These are phyloP conservation scores for Drosophila sordidula DNA, from an alignment of 2,888 invertebrate species.

Conservation along the genomic window DNA sequence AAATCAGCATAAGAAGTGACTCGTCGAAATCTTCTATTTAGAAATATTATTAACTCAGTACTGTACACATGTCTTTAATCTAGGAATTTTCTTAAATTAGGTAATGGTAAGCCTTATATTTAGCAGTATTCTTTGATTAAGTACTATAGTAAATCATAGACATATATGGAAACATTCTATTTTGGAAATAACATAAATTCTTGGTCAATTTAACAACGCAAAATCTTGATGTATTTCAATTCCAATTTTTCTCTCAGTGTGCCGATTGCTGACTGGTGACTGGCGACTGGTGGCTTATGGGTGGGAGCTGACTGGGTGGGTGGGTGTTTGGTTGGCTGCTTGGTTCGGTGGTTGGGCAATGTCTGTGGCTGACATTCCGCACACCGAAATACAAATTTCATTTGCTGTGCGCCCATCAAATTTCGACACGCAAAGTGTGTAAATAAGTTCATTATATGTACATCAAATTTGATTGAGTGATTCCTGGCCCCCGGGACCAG, in stretches of 20 bases:
- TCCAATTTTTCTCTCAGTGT: not conserved
- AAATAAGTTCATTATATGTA: conserved; percentile 69
- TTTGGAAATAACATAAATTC: too few species aligned
- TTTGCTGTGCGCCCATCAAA: conserved; percentile 74
- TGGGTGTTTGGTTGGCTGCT: not conserved
- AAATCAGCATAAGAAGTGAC: too few species aligned
- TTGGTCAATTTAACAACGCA: too few species aligned
- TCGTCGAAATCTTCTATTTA: too few species aligned
- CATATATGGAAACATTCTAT: too few species aligned
- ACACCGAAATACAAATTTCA: conserved; percentile 84
- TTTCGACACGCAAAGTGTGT: conserved; percentile 75
- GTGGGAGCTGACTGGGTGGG: conserved; percentile 20
- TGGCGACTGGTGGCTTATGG: conserved; percentile 16
- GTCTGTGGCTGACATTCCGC: conserved; percentile 85
- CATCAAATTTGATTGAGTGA: conserved; percentile 70
- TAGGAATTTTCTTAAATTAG: not conserved
- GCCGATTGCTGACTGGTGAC: conserved; percentile 16
- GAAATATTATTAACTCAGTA: too few species aligned
- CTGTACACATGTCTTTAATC: too few species aligned
- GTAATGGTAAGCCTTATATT: too few species aligned
- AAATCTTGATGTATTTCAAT: not conserved
- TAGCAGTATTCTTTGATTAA: too few species aligned
- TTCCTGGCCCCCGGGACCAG: conserved; percentile 36
- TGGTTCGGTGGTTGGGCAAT: conserved; percentile 55
- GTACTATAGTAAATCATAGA: too few species aligned